Evolutionary conservation across 2,113 vertebrate genomes (phyloP), one percentile per base, ranked within the genome.

Genomic region (Cynocephalus volans): DNA sequence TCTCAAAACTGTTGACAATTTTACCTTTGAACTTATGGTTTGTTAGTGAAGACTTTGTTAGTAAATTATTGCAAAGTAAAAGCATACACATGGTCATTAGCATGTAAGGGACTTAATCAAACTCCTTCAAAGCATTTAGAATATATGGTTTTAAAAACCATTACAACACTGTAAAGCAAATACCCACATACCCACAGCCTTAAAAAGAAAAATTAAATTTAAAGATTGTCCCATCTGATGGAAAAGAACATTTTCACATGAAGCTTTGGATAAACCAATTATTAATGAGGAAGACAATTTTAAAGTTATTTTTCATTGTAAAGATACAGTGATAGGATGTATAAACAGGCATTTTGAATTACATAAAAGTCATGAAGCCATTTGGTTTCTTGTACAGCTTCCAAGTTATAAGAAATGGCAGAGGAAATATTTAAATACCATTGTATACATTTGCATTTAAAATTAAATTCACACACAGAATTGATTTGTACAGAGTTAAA

Each of bases 271-370:
- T 92, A 45, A 97, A 81, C 60, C 86, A 96, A 92, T 93, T 88
- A 79, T 94, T 92, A 84, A 89, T 8, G 72, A 28, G 45, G 36
- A 94, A 93, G 60, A 86, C 69, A 92, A 94, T 77, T 92, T 86
- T 77, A n/a, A 96, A 91, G 81, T 96, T 96, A 82, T 93, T 88
- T 96, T 97, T 81, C 67, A 12, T 85, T 90, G 33, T 82, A 95
- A 92, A 96, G 83, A 94, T 85, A 69, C 3, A 75, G 65, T 48
- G 15, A 76, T 23, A 95, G 54, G 69, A 97, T 83, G 56, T 12
- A 95, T 33, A 93, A 67, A 48, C 19, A 84, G 67, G 33, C 58
- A 95, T 70, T 81, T 7, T 89, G 60, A 88, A 92, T 89, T 95
- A 90, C 41, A 93, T 87, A 90, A 21, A 64, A 69, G 31, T 87